Base-by-base conservation (phyloP, 1,140 invertebrate species). In the Reticulitermes speratus region DNA sequence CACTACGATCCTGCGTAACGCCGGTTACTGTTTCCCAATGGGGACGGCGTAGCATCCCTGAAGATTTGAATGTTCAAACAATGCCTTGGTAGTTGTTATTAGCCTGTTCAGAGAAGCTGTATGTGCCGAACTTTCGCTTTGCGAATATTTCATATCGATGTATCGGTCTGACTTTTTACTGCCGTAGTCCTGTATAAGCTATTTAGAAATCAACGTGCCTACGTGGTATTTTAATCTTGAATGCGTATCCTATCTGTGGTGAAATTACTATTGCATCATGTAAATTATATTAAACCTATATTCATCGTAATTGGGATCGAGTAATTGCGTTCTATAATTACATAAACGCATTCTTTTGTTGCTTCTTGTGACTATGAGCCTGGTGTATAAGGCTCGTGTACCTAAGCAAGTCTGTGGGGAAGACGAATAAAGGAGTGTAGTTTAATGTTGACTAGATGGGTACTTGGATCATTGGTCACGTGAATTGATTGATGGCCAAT, bases 401-500 rank as follows among this genome's bases (percentile, higher is more conserved):
- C 65, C 25, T 30, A 30, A 75, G 30, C 65, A 75, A 30, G 65
- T 30, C 65, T 75, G n/a, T 75, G n/a, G 25, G n/a, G 9, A 75
- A 30, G n/a, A 75, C 5, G 7, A 30, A 75, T 75, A 30, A 30
- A 75, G 25, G 25, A 30, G n/a, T 30, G 65, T 25, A 30, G 7
- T 30, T 8, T 75, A 30, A 75, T 75, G 65, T 75, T 75, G 65
- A 30, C 65, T 75, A 11, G n/a, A 55, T 55, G 52, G 52, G 19
- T 55, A 55, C 52, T 16, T 55, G 52, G 52, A 75, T 75, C 65
- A 75, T 75, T 75, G 65, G 65, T 75, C n/a, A 75, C 65, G 65
- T 75, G 65, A 75, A 75, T 75, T 75, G 65, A 75, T 75, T 75
- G 65, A 75, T 75, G 65, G 65, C 65, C 65, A 75, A 75, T 75